Percentiles rank a stretch among this genome's conserved stretches.
Evolutionary conservation across 2,113 vertebrate genomes (phyloP).

Genomic region (Naja naja): DNA sequence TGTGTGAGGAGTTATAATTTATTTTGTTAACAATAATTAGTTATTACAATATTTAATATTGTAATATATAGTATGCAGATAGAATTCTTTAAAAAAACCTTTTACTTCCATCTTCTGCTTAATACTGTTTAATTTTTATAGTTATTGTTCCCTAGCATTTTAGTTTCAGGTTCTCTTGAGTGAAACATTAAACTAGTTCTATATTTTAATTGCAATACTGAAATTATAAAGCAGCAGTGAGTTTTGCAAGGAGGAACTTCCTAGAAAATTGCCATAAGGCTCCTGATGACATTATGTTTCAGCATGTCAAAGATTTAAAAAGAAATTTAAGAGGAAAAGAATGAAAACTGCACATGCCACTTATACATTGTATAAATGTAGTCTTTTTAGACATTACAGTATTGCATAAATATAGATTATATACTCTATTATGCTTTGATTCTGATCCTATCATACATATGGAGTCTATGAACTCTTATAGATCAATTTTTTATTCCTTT

Average conservation of each 20-base stretch:
- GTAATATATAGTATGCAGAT: background rate
- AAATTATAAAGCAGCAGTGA: background rate
- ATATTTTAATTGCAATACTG: slow-evolving; percentile 23
- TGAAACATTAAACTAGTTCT: slow-evolving; percentile 32
- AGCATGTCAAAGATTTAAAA: slow-evolving; percentile 13
- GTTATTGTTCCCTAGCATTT: slow-evolving; percentile 8
- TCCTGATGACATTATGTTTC: background rate
- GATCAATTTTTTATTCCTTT: background rate
- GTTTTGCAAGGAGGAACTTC: slow-evolving; percentile 3
- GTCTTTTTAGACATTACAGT: background rate
- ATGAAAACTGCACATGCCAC: slow-evolving; percentile 1
- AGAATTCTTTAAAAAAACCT: background rate
- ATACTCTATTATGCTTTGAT: background rate
- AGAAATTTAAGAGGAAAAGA: background rate
- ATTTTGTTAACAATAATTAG: background rate
- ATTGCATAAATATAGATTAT: background rate
- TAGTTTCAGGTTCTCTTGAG: slow-evolving; percentile 2
- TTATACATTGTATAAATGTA: background rate
- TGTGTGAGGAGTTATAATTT: slow-evolving; percentile 27
- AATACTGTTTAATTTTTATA: background rate
- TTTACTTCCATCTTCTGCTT: slow-evolving; percentile 27
- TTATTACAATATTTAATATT: background rate
- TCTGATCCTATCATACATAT: background rate
- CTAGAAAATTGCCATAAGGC: background rate
- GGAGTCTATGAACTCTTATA: background rate